Evolutionary conservation across 1,140 invertebrate species (phyloP).

Genomic region (Phthorimaea operculella): DNA sequence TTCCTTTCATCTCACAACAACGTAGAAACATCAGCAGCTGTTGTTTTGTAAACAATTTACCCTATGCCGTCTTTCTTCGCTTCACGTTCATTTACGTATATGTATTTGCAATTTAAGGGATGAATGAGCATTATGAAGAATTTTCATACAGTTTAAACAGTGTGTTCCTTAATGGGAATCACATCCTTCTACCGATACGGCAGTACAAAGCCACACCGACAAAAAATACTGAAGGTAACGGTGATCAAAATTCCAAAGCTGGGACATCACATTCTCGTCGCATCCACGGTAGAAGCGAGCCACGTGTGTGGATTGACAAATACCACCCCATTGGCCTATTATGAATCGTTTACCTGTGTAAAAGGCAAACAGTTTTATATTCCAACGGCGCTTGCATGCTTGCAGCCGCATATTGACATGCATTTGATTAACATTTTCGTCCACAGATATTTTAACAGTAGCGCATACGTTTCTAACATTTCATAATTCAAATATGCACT

Average conservation of each 20-base stretch:
- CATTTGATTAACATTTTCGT: conserved; percentile 13
- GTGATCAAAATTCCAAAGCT: conserved; percentile 39
- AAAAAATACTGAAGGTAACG: not conserved
- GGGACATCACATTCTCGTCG: conserved; percentile 36
- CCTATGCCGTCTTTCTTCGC: not conserved
- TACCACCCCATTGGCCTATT: conserved; percentile 27
- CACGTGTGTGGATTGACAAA: conserved; percentile 43
- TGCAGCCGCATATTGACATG: conserved; percentile 11
- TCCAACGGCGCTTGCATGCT: conserved; percentile 16
- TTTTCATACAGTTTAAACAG: too few species aligned
- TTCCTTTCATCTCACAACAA: not conserved
- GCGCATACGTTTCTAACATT: too few species aligned
- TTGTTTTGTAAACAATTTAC: not conserved
- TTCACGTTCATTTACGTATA: too few species aligned
- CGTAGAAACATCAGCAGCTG: too few species aligned
- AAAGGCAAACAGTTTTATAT: conserved; percentile 22
- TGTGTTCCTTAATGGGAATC: too few species aligned
- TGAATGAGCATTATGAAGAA: too few species aligned
- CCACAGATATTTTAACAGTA: too few species aligned
- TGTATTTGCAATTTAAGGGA: too few species aligned
- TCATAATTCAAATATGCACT: too few species aligned
- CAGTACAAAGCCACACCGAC: not conserved
- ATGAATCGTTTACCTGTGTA: conserved; percentile 38
- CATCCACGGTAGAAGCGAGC: conserved; percentile 32
- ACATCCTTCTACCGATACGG: too few species aligned